Conservation (phyloP, 2,113 vertebrate species). For the Pteruthius melanotis region DNA sequence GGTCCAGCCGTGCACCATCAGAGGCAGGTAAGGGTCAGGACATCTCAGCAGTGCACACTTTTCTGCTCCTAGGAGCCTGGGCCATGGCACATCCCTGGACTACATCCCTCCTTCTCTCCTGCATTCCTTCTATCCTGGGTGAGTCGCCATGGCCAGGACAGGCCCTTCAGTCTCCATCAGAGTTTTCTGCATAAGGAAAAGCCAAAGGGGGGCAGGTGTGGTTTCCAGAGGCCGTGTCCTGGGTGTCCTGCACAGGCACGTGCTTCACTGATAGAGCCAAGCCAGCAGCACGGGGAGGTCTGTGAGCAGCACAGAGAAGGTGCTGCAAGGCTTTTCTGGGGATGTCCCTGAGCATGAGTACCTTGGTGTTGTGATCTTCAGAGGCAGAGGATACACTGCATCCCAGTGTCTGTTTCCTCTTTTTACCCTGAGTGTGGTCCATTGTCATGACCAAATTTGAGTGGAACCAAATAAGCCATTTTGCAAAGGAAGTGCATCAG, state of each 20-base stretch:
- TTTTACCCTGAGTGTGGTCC: neutral
- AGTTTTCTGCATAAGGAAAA: neutral
- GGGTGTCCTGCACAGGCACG: neutral
- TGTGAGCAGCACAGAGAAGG: neutral
- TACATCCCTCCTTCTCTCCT: neutral
- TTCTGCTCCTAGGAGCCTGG: neutral
- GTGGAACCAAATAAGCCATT: neutral
- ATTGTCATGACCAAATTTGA: neutral
- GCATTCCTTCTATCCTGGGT: rapidly evolving
- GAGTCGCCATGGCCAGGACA: neutral
- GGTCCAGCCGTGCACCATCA: neutral
- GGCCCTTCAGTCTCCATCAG: neutral
- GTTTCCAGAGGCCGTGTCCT: neutral
- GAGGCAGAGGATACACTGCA: neutral
- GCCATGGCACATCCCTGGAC: neutral
- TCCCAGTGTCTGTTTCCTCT: neutral
- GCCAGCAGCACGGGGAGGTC: neutral
- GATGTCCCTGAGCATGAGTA: neutral
- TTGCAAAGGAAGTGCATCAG: neutral
- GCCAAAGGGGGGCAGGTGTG: neutral
- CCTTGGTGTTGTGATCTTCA: neutral
- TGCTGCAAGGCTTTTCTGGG: neutral
- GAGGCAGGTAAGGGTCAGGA: neutral
- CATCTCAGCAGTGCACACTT: neutral
- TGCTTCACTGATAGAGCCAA: neutral